Base-by-base conservation (phyloP, 1,140 invertebrate genomes). In the Pararge aegeria region DNA sequence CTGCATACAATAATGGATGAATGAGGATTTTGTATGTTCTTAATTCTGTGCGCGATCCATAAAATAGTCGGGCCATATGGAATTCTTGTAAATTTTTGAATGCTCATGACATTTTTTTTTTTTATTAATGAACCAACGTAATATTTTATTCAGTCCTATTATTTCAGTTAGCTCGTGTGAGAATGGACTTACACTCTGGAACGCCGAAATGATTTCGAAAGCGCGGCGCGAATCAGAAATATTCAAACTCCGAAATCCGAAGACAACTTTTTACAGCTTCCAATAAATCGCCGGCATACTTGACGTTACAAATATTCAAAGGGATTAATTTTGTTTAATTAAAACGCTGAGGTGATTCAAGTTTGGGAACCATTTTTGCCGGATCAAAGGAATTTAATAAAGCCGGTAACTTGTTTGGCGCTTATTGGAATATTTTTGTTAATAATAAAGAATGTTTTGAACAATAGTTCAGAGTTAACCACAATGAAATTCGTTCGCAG, bases 321-420 rank as follows among this genome's bases (percentile, higher is more conserved):
- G 56, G 62, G 49, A 66, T 70, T 62, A 64, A 70, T 67, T 64
- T 67, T 61, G 62, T 69, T 69, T 66, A 67, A 70, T 75, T 72
- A 66, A 68, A 69, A 66, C 62, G 64, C 67, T 62, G 64, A 67
- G 56, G 64, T 73, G 66, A 71, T 65, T 61, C 58, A 68, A 68
- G 63, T 64, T 52, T 19, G 61, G 51, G 42, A 67, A 64, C 61
- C 64, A 64, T 70, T 70, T 66, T 70, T 59, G 64, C 46, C 55
- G 64, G 55, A 59, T 66, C 64, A 60, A 49, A 55, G 59, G 61
- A 63, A 70, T 69, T 73, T 70, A 73, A 73, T 73, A 67, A 58
- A 64, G 62, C 37, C 55, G 55, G 18, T 18, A 49, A 40, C 34
- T 61, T 53, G 53, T 38, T 66, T 51, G 55, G 38, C 53, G 64